These are phyloP conservation scores for Uromys caudimaculatus DNA, from an alignment of 2,797 vertebrate species.

Conservation along the genomic window DNA sequence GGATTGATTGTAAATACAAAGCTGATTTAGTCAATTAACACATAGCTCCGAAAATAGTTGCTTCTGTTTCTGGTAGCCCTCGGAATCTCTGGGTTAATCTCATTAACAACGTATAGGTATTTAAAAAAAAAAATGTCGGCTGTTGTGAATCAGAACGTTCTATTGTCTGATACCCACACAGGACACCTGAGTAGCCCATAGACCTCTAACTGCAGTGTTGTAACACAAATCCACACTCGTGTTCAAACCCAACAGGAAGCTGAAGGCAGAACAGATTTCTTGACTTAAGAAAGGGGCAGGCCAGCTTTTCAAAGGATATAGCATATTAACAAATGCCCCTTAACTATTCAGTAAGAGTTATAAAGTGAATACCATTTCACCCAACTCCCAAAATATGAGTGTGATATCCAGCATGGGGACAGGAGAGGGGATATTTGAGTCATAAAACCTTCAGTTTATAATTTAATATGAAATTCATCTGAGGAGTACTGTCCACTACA, in stretches of 20 bases:
- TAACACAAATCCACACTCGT: neutral
- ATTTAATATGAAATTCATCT: neutral
- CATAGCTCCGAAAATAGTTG: neutral
- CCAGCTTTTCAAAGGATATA: neutral
- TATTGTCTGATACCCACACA: neutral
- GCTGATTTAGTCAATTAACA: neutral
- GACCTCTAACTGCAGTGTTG: neutral
- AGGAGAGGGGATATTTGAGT: neutral
- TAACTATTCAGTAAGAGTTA: neutral
- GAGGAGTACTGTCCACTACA: neutral
- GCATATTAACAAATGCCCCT: neutral
- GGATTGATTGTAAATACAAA: slow-evolving; percentile 1
- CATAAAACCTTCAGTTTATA: neutral
- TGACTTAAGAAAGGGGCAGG: neutral
- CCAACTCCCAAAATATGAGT: neutral
- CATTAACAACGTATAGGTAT: neutral
- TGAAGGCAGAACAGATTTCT: neutral
- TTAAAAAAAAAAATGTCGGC: neutral
- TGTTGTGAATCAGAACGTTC: neutral
- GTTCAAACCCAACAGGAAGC: neutral
- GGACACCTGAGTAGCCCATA: neutral
- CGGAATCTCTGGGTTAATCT: neutral
- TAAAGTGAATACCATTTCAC: neutral
- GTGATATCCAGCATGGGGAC: neutral
- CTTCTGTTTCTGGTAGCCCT: neutral